Evolutionary conservation across 2,797 vertebrate species (phyloP).

Genomic region (Synanceia verrucosa): DNA sequence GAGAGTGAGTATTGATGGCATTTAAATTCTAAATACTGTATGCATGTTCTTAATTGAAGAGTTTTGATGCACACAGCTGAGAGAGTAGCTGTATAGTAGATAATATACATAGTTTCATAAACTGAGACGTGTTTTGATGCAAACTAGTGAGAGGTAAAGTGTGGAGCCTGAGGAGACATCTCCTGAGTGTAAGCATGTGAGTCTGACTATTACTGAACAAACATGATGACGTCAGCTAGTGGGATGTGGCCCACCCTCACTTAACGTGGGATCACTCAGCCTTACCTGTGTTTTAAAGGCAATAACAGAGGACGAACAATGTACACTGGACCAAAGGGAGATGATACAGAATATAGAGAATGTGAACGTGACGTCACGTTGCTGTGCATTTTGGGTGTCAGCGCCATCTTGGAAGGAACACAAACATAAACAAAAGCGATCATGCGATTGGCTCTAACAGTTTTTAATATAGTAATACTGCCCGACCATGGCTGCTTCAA

Average conservation of each 20-base stretch:
- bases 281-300: too few species aligned
- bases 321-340: too few species aligned
- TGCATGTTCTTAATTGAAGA: constrained; percentile 8
- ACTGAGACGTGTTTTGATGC: not conserved
- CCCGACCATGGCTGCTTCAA: too few species aligned
- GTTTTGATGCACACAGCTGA: not conserved
- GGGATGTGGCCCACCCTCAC: not conserved
- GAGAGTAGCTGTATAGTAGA: not conserved
- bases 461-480: too few species aligned
- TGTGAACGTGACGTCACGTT: too few species aligned
- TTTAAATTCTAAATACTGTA: not conserved
- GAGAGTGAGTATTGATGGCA: not conserved
- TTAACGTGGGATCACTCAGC: too few species aligned
- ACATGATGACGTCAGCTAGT: not conserved
- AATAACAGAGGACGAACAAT: too few species aligned
- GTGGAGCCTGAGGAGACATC: not conserved
- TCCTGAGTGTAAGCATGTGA: not conserved
- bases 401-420: too few species aligned
- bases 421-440: too few species aligned
- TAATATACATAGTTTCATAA: not conserved
- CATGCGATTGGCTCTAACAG: too few species aligned
- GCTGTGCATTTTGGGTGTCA: too few species aligned
- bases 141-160: not conserved
- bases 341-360: too few species aligned
- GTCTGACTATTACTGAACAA: constrained; percentile 42